A percentile compares a stretch with the other conserved stretches of the same genome.
These are phyloP conservation scores for Octodonta nipae DNA, from an alignment of 2,888 invertebrate genomes.

Conservation along the genomic window DNA sequence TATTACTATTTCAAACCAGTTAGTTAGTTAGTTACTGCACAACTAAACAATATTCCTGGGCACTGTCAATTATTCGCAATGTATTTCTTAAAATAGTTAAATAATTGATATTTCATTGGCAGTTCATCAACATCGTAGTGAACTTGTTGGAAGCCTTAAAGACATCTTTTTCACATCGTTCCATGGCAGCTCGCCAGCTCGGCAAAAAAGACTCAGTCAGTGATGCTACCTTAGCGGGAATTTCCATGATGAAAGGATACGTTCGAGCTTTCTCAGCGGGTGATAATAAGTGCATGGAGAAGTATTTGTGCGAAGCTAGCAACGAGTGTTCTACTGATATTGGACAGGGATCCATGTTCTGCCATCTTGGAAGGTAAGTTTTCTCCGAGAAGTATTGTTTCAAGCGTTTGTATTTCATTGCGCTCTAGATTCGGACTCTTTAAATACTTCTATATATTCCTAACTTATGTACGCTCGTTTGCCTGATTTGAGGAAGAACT, in stretches of 20 bases:
- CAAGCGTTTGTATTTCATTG: no score
- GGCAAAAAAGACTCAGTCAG: slow-evolving; percentile 81
- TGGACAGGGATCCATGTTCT: slow-evolving; percentile 73
- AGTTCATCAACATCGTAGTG: slow-evolving; percentile 87
- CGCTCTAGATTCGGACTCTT: no score
- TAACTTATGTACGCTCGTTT: no score
- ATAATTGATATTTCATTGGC: no score
- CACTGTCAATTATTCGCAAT: no score
- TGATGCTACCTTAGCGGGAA: slow-evolving; percentile 77
- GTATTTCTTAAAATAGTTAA: no score
- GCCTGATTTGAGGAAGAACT: no score
- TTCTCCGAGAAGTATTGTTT: no score
- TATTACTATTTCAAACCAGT: no score
- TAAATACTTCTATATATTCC: no score
- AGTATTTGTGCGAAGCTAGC: slow-evolving; percentile 81
- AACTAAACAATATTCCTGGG: no score
- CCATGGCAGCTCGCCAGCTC: slow-evolving; percentile 67
- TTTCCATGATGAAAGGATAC: slow-evolving; percentile 81
- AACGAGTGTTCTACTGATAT: slow-evolving; percentile 72
- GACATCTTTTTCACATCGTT: slow-evolving; percentile 84
- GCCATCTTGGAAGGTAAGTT: slow-evolving; percentile 81
- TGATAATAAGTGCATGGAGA: slow-evolving; percentile 74
- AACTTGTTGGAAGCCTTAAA: slow-evolving; percentile 82
- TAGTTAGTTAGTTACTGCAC: no score
- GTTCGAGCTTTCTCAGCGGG: slow-evolving; percentile 63